Evolutionary conservation across 1,140 invertebrate genomes (phyloP), one percentile per base, ranked within the genome.

Genomic region (Drosophila ambigua): DNA sequence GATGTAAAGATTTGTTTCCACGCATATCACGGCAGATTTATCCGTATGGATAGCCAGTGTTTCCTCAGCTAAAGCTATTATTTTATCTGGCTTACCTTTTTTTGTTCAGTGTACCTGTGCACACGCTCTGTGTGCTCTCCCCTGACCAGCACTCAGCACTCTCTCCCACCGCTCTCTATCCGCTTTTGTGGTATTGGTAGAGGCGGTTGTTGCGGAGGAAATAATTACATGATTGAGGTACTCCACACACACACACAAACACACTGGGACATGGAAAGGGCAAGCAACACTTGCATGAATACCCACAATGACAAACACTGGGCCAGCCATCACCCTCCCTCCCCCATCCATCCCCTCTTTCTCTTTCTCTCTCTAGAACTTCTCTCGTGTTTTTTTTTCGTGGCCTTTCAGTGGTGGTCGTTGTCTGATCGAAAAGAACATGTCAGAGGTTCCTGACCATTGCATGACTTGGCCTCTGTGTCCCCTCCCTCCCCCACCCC

Each of bases 161-260:
- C 48, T 57, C 45, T 73, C 20, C 31, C 62, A 50, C 53, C 49
- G 9, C 8, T 60, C 54, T 24, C 55, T 75, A 28, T 58, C 46
- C 23, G 55, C 48, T 53, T 39, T 69, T 68, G 55, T 76, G 55
- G 77, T 76, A 66, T 78, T 71, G 76, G 66, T 76, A 66, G 62
- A 75, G 63, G 35, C 9, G 9, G 35, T 63, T 58, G 76, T 79
- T 82, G 83, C 79, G 64, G 81, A 90, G 89, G 89, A 91, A 91
- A 91, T 91, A 91, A 91, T 91, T 91, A 91, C 81, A 91, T 91
- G 89, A 91, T 91, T 85, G 89, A 91, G 81, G 84, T 78, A 91
- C 81, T 72, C 68, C 64, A 59, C 68, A 71, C 74, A 82, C 50
- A 54, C 44, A 72, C 26, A 54, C 45, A 61, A 54, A 63, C 8